Evolutionary conservation across 2,888 invertebrate species (phyloP), one percentile per base, ranked within the genome.

Genomic region (Pandemis corylana): DNA sequence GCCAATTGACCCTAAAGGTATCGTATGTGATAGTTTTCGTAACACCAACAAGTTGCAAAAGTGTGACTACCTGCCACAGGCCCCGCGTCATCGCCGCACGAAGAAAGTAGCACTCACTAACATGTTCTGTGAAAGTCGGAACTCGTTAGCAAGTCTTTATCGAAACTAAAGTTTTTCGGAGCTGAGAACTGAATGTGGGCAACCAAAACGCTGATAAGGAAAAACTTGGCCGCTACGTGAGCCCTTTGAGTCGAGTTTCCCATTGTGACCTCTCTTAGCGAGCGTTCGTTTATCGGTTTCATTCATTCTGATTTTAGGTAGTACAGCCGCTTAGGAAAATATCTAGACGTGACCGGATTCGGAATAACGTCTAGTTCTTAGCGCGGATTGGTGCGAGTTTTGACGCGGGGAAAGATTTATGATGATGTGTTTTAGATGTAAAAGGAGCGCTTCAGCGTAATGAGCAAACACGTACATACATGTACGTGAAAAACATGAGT

Each of bases 101-200:
- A 20, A 59, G 59, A 59, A 59, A 59, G 59, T 59, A 53, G 28
- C 41, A 62, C 65, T 68, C 56, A 61, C 67, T 71, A 73, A 76
- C 75, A 75, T 74, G 76, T 65, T 68, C 74, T 56, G 68, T 28
- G 9, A 46, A 77, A 80, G 78, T 79, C 74, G 68, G 78, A 85
- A 84, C 83, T 85, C 81, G 83, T 83, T 84, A 83, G 79, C 75
- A 77, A 80, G 79, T 80, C 83, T 82, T 83, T 82, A 82, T 83
- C 80, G 77, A 80, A 75, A 74, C 71, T 75, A 81, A 84, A 84
- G 79, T 83, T 85, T 84, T 82, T 80, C 79, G 64, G 62, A 67
- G 77, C 74, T 69, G 67, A 74, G 76, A 80, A 75, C 76, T 75
- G 81, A 80, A 83, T 83, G 81, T 81, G 79, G 81, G 79, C 77